Evolutionary conservation across 2,797 vertebrate genomes (phyloP), one percentile per base, ranked within the genome.

Genomic region (Peromyscus nudipes): DNA sequence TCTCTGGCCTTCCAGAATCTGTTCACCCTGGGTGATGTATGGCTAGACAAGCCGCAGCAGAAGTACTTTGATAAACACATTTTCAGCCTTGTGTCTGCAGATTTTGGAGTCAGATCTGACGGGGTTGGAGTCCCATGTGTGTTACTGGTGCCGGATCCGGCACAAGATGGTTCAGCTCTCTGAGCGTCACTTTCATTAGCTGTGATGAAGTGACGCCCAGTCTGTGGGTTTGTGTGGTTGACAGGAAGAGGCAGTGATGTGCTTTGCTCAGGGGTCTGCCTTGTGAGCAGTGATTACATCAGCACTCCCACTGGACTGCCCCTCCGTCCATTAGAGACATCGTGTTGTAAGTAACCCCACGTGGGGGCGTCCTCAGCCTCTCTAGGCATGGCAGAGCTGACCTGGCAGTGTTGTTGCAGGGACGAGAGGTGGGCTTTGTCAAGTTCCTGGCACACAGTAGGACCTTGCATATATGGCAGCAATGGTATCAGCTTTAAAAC

Each of bases 1-100:
- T 79, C 52, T 94, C 87, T 84, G 80, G 60, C 29, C 37, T 94
- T 94, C 29, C 37, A 83, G 17, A 95, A n/a, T 46, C 46, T 69
- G 37, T 64, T 89, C 69, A 6, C 29, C 73, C 85, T 75, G 10
- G 31, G 19, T 73, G 17, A 92, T 69, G 31, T 52, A 75, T 83
- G 57, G 14, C 43, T 88, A 43, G 43, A 91, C 46, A 94, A 81
- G 40, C 52, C 77, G 16, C 27, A 12, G 55, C 9, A 62, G 81
- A 67, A 71, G 49, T 92, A 62, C 91, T 93, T 73, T n/a, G 84
- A 37, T 64, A 81, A 49, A 80, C 0, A 23, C 6, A 9, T 80
- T 83, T 89, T 67, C 64, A 95, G n/a, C 25, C 46, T 40, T 17
- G 81, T 49, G 8, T 25, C 19, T 71, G 46, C 34, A 60, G 65